phyloP scores from a whole-genome alignment of 2,888 invertebrate species.

The Pherbina coryleti region DNA sequence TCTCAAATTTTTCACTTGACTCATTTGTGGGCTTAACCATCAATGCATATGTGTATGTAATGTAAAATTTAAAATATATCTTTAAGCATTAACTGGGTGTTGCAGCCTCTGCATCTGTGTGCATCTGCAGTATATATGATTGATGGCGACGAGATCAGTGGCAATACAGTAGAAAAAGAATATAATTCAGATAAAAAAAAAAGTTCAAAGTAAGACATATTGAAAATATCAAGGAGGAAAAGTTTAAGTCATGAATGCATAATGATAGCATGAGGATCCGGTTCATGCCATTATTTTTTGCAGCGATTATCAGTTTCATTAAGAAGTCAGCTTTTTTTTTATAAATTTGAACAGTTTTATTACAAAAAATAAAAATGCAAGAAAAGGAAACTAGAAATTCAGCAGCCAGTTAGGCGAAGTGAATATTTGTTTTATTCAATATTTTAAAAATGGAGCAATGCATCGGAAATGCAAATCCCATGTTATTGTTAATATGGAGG shows the following conservation, averaged over 20 bases:
- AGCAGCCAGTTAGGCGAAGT: background rate
- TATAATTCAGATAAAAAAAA: background rate
- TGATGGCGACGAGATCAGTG: conserved; percentile 9
- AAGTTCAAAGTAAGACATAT: background rate
- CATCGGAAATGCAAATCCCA: background rate
- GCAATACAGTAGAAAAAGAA: background rate
- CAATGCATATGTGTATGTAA: no score
- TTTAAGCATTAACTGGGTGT: no score
- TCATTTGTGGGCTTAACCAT: no score
- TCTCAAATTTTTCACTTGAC: no score
- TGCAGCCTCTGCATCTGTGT: background rate
- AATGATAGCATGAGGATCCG: conserved; percentile 1
- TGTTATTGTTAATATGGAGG: background rate
- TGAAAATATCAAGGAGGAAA: background rate
- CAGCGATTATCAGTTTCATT: background rate
- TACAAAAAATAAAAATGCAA: background rate
- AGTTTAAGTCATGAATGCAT: background rate
- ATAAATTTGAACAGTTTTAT: background rate
- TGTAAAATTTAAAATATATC: no score
- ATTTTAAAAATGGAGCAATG: background rate
- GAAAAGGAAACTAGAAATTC: background rate
- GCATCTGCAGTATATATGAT: background rate
- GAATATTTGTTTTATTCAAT: background rate
- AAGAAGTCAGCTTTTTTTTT: background rate
- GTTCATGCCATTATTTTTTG: background rate